Conservation (phyloP, 2,113 vertebrate species). For the Trochalopteron elliotii region DNA sequence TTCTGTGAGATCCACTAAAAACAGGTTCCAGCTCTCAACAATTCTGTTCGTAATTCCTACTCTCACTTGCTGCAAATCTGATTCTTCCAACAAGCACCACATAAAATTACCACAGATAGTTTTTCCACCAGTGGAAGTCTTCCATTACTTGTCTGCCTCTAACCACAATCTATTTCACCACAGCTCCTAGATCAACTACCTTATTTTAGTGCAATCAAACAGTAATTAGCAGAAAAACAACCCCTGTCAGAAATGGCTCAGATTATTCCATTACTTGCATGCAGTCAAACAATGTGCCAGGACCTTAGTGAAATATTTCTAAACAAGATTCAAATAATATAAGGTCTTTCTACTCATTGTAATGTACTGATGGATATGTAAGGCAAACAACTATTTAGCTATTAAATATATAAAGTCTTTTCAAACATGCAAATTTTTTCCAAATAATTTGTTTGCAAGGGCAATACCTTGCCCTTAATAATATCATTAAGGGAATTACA, state of each 20-base stretch:
- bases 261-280: neutral
- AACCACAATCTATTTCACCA: neutral
- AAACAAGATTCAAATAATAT: neutral
- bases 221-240: neutral
- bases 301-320: neutral
- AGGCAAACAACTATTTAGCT: neutral
- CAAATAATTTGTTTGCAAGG: neutral
- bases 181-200: neutral
- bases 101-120: neutral
- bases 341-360: neutral
- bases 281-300: neutral
- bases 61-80: neutral
- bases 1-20: neutral
- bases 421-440: slow-evolving; percentile 13
- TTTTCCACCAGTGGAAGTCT: neutral
- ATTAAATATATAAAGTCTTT: slow-evolving; percentile 7
- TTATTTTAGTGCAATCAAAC: neutral
- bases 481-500: neutral
- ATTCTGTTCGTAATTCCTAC: neutral
- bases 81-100: neutral
- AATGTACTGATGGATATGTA: neutral
- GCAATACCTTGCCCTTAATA: neutral
- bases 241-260: neutral
- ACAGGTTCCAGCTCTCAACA: neutral
- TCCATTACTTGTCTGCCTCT: neutral